phyloP scores from a whole-genome alignment of 2,888 invertebrate genomes.

The Aspidiotus rigidus region DNA sequence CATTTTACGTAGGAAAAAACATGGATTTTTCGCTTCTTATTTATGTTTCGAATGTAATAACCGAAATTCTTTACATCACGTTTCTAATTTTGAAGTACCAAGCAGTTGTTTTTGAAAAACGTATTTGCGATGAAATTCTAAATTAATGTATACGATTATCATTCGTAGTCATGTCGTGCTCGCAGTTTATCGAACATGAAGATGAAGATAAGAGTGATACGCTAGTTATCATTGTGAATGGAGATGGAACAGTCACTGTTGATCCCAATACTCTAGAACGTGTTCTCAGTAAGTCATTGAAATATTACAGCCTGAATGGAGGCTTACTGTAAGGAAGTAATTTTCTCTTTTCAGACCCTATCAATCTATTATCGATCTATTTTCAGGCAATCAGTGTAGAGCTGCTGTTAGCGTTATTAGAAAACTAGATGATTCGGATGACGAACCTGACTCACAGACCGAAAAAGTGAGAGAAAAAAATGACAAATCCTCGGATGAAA shows the following conservation, averaged over 20 bases:
- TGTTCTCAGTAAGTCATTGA: conserved; percentile 49
- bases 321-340: too few species aligned
- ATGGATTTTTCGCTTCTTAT: too few species aligned
- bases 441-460: conserved; percentile 27
- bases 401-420: conserved; percentile 25
- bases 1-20: too few species aligned
- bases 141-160: too few species aligned
- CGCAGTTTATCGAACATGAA: conserved; percentile 35
- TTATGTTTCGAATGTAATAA: too few species aligned
- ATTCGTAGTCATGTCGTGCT: conserved; percentile 34
- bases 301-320: too few species aligned
- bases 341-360: too few species aligned
- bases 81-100: too few species aligned
- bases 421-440: conserved; percentile 13
- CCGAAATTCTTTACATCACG: too few species aligned
- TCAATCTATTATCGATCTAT: not conserved
- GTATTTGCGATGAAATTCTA: too few species aligned
- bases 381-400: conserved; percentile 15
- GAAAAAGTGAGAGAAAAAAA: conserved; percentile 2
- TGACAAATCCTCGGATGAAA: conserved; percentile 25
- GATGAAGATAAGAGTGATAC: conserved; percentile 46
- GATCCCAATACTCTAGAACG: conserved; percentile 71
- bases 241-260: conserved; percentile 73
- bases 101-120: too few species aligned
- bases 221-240: conserved; percentile 73